Base-by-base conservation (phyloP, 2,797 vertebrate species). In the Sebastes vulpes region DNA sequence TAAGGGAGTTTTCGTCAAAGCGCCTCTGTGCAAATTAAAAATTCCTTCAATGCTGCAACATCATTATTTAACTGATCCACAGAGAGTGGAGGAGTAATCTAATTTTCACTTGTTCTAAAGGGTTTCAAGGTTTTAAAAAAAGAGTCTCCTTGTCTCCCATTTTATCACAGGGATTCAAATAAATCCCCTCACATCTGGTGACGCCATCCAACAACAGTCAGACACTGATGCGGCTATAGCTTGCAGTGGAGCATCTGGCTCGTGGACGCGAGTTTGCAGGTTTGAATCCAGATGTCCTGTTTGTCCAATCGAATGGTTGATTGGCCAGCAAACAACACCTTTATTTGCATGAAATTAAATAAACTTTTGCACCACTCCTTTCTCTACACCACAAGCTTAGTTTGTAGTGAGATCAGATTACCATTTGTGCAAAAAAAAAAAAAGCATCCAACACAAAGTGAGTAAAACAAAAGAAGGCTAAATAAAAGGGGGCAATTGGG, bases 21-120 rank as follows among this genome's bases (percentile, higher is more conserved):
- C 1, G 16, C 20, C 46, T 80, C 58, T 72, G 76, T 63, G 61
- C 61, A 67, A 85, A 88, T 89, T 75, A 84, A 80, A 84, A 77
- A 80, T 82, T 71, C 75, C 56, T 86, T 82, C 79, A 90, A 74
- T 59, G 74, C 66, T 57, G 53, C 46, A 59, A 69, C 23, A 72
- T 81, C 81, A 81, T 74, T 81, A 87, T 86, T 83, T 56, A 66
- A 26, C 67, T 35, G 50, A 72, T 65, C 35, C 52, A n/a, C 29
- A 23, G 67, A 78, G 73, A 57, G 50, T 2, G 18, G 56, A 72
- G 50, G 56, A 72, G 50, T 48, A 61, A 84, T 83, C 67, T 21
- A 3, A 63, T 70, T 74, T 88, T 26, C 54, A 48, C n/a, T 23
- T 65, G 7, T 38, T 84, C 75, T 2, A 23, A 50, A 77, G 71